phyloP scores from a whole-genome alignment of 1,140 invertebrate species.

The Drosophila tani region DNA sequence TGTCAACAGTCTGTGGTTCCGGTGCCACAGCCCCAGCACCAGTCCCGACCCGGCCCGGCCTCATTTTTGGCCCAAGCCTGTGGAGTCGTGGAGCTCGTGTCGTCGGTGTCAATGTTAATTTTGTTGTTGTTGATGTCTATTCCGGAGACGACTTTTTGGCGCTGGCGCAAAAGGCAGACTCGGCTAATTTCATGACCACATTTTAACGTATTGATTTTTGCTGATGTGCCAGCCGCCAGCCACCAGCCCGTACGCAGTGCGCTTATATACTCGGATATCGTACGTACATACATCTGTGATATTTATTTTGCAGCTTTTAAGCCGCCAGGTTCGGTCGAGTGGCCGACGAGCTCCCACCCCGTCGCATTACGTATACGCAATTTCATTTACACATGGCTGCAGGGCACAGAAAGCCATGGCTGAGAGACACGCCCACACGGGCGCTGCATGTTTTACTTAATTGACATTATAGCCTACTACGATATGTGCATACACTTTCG shows the following conservation, averaged over 20 bases:
- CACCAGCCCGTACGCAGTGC: conserved; percentile 10
- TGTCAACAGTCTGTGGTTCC: conserved; percentile 63
- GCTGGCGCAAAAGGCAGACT: conserved; percentile 63
- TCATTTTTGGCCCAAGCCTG: conserved; percentile 35
- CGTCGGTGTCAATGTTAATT: conserved; percentile 30
- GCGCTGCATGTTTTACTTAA: conserved; percentile 58
- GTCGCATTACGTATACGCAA: conserved; percentile 71
- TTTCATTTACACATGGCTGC: conserved; percentile 78
- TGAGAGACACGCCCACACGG: conserved; percentile 45
- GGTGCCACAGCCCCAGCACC: not conserved
- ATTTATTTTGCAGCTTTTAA: conserved; percentile 69
- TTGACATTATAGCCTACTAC: conserved; percentile 82
- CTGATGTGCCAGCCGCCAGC: conserved; percentile 7
- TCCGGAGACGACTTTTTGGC: conserved; percentile 68
- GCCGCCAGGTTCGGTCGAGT: conserved; percentile 39
- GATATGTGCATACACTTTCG: conserved; percentile 79
- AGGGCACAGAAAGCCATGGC: conserved; percentile 65
- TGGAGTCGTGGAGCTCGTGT: conserved; percentile 31
- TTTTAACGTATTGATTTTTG: conserved; percentile 76
- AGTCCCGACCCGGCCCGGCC: not conserved
- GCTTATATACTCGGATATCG: not conserved
- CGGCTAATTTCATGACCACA: conserved; percentile 79
- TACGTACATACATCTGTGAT: conserved; percentile 11
- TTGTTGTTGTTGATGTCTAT: conserved; percentile 47
- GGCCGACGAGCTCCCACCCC: conserved; percentile 7